phyloP scores from a whole-genome alignment of 2,888 invertebrate genomes.

The Xestia rhomboidea region DNA sequence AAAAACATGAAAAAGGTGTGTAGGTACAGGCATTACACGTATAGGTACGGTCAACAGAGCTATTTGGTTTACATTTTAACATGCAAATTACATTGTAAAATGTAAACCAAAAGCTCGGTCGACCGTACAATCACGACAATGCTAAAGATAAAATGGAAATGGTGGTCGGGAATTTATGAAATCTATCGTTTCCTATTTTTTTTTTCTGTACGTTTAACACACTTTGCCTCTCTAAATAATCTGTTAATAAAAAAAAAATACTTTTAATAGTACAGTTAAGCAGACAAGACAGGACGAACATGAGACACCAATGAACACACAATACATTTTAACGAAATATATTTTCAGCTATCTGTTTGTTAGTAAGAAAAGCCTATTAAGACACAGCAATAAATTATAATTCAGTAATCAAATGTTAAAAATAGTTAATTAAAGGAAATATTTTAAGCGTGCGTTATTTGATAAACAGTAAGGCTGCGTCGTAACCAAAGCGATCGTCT shows the following conservation, averaged over 20 bases:
- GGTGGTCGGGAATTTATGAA: background rate
- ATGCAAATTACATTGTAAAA: too few relatives aligned
- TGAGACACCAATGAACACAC: background rate
- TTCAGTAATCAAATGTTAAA: constrained; percentile 2
- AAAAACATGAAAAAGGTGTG: background rate
- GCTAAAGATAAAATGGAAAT: background rate
- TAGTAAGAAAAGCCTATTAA: constrained; percentile 43
- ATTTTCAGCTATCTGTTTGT: constrained; percentile 30
- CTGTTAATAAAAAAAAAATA: background rate
- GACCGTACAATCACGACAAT: background rate
- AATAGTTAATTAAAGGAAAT: constrained; percentile 6
- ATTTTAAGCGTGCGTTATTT: constrained; percentile 1
- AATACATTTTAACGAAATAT: constrained; percentile 54
- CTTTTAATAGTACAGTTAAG: background rate
- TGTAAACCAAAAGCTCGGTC: too few relatives aligned
- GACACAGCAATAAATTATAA: constrained; percentile 57
- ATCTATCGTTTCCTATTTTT: background rate
- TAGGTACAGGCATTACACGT: background rate
- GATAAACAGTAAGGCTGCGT: background rate
- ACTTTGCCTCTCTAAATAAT: background rate
- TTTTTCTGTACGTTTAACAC: background rate
- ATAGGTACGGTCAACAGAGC: too few relatives aligned
- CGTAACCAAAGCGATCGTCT: background rate
- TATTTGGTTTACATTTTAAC: too few relatives aligned
- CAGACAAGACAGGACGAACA: background rate